Base-by-base conservation (phyloP, 2,797 vertebrate genomes). In the Thaleichthys pacificus region DNA sequence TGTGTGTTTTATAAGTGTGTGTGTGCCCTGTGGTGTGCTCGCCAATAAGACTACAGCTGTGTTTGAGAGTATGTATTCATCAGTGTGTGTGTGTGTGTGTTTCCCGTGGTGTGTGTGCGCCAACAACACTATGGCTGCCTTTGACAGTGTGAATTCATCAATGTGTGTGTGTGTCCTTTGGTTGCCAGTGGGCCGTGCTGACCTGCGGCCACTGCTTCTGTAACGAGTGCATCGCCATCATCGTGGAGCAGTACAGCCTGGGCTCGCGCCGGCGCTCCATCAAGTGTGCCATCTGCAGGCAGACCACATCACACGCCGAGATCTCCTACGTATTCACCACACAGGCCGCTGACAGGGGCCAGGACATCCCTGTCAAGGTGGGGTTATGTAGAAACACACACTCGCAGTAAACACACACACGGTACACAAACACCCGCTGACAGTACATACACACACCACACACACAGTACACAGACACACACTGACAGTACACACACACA, bases 201-300 rank as follows among this genome's bases (percentile, higher is more conserved):
- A 99, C 95, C 0, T 99, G 98, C 17, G 97, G 98, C 12, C 98
- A 99, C 85, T 99, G 98, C 87, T 99, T 99, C 87, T 99, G 98
- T 67, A 99, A 98, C 2, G 96, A 98, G 76, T 99, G 97, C 81
- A 90, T 96, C 11, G 93, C 98, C 14, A 99, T 99, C 87, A 99
- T 99, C 35, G 93, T 99, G 76, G 96, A 98, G 72, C 97, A 99
- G 82, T 99, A 99, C 91, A 99, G 98, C 0, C 88, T 97, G 69
- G 97, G 98, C 35, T 96, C 94, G 0, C 93, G 96, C 32, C 93
- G 93, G 8, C 94, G 96, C 32, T 94, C 96, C 66, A 99, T 99
- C 79, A 98, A 95, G 75, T 99, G 98, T 75, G 98, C 97, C 83
- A 98, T 99, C 77, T 99, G 98, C 81, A 93, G 98, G 71, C 98